These are phyloP conservation scores for Oreotrochilus melanogaster DNA, from an alignment of 2,113 vertebrate species.

Conservation along the genomic window DNA sequence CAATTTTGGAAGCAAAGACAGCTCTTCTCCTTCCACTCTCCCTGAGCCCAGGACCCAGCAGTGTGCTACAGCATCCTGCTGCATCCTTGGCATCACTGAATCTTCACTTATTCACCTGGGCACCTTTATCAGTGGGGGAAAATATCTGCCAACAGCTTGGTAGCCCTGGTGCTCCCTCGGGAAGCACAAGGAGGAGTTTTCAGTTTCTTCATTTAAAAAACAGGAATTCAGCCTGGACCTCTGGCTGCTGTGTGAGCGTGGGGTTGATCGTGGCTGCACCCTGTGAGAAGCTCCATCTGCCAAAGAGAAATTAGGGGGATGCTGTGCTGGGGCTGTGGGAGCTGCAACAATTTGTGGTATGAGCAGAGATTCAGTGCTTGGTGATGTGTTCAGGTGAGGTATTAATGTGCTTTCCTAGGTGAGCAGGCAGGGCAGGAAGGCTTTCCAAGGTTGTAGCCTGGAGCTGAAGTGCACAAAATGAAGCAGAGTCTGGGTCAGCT, in stretches of 20 bases:
- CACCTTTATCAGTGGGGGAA: not conserved
- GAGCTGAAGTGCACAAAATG: not conserved
- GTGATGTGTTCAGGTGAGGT: not conserved
- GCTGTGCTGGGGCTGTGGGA: not conserved
- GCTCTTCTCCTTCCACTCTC: not conserved
- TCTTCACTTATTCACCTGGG: not conserved
- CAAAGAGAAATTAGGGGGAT: not conserved
- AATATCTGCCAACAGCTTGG: not conserved
- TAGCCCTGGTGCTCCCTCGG: not conserved
- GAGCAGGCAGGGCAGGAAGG: not conserved
- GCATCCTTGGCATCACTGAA: not conserved
- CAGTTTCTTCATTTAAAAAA: not conserved
- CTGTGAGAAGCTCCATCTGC: not conserved
- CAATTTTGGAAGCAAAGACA: slow-evolving; percentile 45
- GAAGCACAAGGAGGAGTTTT: not conserved
- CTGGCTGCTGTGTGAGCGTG: not conserved
- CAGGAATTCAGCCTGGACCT: not conserved
- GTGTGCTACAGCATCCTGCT: rapidly evolving
- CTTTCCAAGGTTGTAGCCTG: not conserved
- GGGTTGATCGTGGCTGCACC: not conserved
- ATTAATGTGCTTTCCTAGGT: not conserved
- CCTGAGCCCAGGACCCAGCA: not conserved
- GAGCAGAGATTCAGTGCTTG: not conserved
- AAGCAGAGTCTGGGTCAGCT: not conserved
- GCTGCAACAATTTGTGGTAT: rapidly evolving